Conservation (phyloP, 2,888 invertebrate genomes). For the Quadroppia sp. region DNA sequence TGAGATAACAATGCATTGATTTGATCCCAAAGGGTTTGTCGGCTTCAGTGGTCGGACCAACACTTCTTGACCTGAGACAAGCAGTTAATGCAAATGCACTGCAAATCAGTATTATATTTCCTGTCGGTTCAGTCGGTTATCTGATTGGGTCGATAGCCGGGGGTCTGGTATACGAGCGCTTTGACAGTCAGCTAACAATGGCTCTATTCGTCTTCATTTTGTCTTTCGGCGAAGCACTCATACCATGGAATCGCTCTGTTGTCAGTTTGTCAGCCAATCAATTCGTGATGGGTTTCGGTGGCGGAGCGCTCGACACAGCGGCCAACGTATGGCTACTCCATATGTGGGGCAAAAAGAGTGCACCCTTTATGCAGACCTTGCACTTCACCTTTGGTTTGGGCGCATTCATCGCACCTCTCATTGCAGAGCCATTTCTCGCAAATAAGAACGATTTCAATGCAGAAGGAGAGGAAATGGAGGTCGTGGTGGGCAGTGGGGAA, state of each 20-base stretch:
- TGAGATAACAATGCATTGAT: not conserved
- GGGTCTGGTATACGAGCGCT: constrained; percentile 44
- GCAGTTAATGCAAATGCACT: constrained; percentile 50
- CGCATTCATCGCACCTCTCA: constrained; percentile 55
- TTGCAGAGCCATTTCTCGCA: constrained; percentile 54
- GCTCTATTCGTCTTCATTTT: constrained; percentile 40
- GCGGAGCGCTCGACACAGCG: constrained; percentile 51
- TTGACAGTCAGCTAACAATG: constrained; percentile 40
- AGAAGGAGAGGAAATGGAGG: not conserved
- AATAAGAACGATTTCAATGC: not conserved
- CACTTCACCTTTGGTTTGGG: constrained; percentile 56
- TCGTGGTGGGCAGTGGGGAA: not conserved
- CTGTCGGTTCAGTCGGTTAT: constrained; percentile 54
- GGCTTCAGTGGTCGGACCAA: constrained; percentile 55
- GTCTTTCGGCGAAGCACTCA: constrained; percentile 25
- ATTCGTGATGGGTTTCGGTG: constrained; percentile 54
- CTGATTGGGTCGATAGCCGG: constrained; percentile 54
- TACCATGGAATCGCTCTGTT: constrained; percentile 42
- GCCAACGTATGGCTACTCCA: constrained; percentile 55
- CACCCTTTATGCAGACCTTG: constrained; percentile 55
- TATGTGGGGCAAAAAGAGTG: constrained; percentile 51
- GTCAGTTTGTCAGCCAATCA: constrained; percentile 51
- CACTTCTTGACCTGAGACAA: constrained; percentile 53
- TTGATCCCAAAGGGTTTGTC: constrained; percentile 53
- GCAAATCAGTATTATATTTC: constrained; percentile 53